phyloP scores from a whole-genome alignment of 1,140 invertebrate species.

The Drosophila quadrilineata region DNA sequence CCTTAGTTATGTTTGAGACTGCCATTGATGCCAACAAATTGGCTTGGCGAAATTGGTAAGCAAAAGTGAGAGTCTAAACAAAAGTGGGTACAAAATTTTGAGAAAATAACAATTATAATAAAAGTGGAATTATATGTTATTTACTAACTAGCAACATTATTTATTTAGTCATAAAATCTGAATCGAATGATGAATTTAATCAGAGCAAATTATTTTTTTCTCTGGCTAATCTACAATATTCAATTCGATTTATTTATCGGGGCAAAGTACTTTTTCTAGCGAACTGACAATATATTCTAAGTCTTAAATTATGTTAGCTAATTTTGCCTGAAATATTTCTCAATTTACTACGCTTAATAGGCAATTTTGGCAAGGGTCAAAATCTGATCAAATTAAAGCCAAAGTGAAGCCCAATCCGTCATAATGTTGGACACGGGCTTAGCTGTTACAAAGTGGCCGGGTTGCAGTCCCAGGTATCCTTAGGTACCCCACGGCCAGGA shows the following conservation, averaged over 20 bases:
- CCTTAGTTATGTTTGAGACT: conserved; percentile 3
- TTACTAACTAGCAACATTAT: too few species aligned
- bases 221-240: too few species aligned
- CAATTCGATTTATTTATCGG: too few species aligned
- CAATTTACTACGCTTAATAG: conserved; percentile 1
- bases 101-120: not conserved
- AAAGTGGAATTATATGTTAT: too few species aligned
- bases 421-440: conserved; percentile 46
- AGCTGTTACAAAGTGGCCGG: conserved; percentile 27
- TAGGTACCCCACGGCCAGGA: conserved; percentile 22
- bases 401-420: conserved; percentile 52
- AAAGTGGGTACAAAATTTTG: not conserved
- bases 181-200: too few species aligned
- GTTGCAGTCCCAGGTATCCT: not conserved
- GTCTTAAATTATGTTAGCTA: too few species aligned
- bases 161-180: too few species aligned
- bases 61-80: conserved; percentile 16
- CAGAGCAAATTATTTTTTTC: too few species aligned
- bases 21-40: conserved; percentile 31
- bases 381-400: conserved; percentile 74
- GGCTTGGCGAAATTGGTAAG: conserved; percentile 17
- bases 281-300: too few species aligned
- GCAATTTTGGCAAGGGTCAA: conserved; percentile 44
- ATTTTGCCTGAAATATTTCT: too few species aligned
- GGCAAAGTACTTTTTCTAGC: too few species aligned